Evolutionary conservation across 1,140 invertebrate species (phyloP).

Genomic region (Calosoma granatense): DNA sequence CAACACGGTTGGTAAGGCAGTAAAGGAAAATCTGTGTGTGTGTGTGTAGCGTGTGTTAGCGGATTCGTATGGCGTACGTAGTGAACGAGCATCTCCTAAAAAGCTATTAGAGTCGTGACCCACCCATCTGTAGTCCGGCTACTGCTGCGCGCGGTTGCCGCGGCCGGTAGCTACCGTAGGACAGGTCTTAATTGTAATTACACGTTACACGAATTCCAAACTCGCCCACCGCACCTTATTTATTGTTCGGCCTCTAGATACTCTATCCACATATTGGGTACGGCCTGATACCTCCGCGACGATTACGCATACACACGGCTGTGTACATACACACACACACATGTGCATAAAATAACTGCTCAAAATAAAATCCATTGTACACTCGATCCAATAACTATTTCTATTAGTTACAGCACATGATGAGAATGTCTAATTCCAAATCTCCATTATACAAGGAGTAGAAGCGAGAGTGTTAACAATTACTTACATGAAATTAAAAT

Average conservation of each 20-base stretch:
- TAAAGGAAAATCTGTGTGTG: background rate
- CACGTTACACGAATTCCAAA: constrained; percentile 25
- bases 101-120: constrained; percentile 2
- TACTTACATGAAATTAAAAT: too few species aligned
- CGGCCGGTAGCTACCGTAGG: constrained; percentile 19
- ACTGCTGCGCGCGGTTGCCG: background rate
- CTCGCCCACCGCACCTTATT: constrained; percentile 24
- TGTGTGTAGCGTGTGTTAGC: too few species aligned
- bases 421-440: too few species aligned
- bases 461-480: too few species aligned
- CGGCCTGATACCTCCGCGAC: background rate
- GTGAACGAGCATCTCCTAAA: background rate
- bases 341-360: too few species aligned
- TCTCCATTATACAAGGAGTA: too few species aligned
- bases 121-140: background rate
- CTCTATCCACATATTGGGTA: background rate
- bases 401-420: too few species aligned
- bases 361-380: too few species aligned
- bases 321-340: background rate
- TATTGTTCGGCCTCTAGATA: constrained; percentile 14
- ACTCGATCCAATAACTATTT: too few species aligned
- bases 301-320: background rate
- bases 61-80: background rate
- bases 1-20: background rate
- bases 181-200: constrained; percentile 27